Evolutionary conservation across 2,888 invertebrate genomes (phyloP).

Genomic region (Phytoseiulus persimilis): DNA sequence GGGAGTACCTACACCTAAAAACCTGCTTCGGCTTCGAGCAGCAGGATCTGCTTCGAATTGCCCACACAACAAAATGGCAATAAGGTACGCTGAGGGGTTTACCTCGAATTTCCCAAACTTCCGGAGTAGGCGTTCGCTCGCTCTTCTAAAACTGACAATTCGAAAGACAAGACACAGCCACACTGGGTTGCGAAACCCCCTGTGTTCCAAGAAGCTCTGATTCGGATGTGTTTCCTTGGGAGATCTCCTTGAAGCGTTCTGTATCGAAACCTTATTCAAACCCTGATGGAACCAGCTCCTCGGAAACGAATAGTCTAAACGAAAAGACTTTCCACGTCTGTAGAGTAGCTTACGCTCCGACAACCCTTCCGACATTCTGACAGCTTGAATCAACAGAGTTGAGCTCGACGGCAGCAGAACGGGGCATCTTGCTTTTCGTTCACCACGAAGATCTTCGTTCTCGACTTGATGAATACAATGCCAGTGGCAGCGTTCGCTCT

Average conservation of each 20-base stretch:
- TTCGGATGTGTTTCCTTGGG: too few relatives aligned
- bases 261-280: too few relatives aligned
- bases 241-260: too few relatives aligned
- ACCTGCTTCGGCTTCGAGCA: background rate
- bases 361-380: background rate
- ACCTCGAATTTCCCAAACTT: background rate
- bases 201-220: background rate
- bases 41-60: background rate
- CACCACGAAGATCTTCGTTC: too few relatives aligned
- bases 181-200: too few relatives aligned
- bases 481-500: background rate
- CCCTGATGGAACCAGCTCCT: too few relatives aligned
- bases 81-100: background rate
- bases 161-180: too few relatives aligned
- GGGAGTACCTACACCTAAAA: background rate
- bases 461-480: background rate
- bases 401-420: background rate
- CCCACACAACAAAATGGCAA: background rate
- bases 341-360: background rate
- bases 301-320: too few relatives aligned
- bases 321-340: background rate
- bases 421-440: background rate
- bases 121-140: background rate
- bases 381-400: background rate
- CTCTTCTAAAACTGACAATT: too few relatives aligned